Percentiles rank a stretch among this genome's conserved stretches.
These are phyloP conservation scores for Mnemiopsis leidyi DNA, from an alignment of 37 sponge, comb jelly and placozoan species.

Conservation along the genomic window DNA sequence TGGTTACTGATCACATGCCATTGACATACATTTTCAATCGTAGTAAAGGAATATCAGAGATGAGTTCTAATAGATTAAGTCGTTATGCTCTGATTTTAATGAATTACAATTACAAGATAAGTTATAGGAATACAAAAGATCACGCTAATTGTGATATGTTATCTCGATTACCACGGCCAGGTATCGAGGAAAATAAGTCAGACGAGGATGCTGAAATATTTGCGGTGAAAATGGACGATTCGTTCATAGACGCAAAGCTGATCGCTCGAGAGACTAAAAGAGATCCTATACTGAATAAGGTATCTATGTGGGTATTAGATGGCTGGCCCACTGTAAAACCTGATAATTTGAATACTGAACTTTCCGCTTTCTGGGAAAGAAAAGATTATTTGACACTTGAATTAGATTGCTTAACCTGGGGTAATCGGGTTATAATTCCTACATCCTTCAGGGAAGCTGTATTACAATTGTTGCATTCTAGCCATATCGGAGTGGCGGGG, in stretches of 20 bases:
- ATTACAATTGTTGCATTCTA: slow-evolving; percentile 33
- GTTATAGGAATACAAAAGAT: slow-evolving; percentile 41
- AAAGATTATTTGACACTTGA: neutral
- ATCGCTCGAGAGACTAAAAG: neutral
- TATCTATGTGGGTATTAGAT: neutral
- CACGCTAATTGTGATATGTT: slow-evolving; percentile 70
- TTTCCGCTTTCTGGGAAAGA: neutral
- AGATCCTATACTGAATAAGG: slow-evolving; percentile 50
- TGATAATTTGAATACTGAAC: slow-evolving; percentile 1
- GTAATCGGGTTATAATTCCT: slow-evolving; percentile 59
- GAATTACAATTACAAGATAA: slow-evolving; percentile 67
- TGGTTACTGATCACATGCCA: slow-evolving; percentile 68
- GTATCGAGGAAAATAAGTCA: neutral
- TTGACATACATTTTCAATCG: slow-evolving; percentile 68
- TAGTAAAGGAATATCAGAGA: slow-evolving; percentile 39
- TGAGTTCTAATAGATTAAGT: slow-evolving; percentile 68
- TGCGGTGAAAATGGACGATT: neutral
- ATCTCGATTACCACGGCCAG: slow-evolving; percentile 49
- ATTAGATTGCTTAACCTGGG: slow-evolving; percentile 66
- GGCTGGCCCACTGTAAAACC: slow-evolving; percentile 11
- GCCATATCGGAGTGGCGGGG: slow-evolving; percentile 53
- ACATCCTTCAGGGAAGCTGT: neutral
- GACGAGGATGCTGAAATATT: neutral
- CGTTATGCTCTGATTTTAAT: slow-evolving; percentile 69
- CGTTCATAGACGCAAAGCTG: neutral